phyloP scores from a whole-genome alignment of 2,888 invertebrate genomes.

The Drosophila anomalata region DNA sequence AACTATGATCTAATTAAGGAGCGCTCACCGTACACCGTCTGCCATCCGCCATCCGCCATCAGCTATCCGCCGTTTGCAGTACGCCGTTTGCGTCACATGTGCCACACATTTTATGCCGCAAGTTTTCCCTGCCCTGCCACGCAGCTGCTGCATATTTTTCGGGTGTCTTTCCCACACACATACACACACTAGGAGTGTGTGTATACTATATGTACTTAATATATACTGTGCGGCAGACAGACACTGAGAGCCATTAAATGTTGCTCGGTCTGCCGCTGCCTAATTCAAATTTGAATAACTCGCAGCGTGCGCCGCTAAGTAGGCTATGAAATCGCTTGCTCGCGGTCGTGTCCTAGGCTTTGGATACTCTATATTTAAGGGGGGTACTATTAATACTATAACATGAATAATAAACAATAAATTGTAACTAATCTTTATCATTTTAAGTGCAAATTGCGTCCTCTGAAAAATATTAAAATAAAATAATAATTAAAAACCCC shows the following conservation, averaged over 20 bases:
- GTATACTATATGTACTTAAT: background rate
- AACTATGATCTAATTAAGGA: constrained; percentile 77
- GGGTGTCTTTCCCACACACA: background rate
- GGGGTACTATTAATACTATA: background rate
- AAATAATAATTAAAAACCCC: background rate
- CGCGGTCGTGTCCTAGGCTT: constrained; percentile 14
- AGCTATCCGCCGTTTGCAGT: background rate
- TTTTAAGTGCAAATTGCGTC: too few species aligned
- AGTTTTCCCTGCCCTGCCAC: constrained; percentile 18
- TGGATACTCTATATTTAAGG: constrained; percentile 10
- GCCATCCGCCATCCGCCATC: background rate
- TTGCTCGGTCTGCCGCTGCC: constrained; percentile 27
- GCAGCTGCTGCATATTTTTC: constrained; percentile 19
- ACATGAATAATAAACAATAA: too few species aligned
- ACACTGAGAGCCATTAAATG: constrained; percentile 38
- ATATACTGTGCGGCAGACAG: constrained; percentile 5
- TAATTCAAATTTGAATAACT: constrained; percentile 76
- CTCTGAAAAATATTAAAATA: too few species aligned
- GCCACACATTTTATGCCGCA: constrained; percentile 50
- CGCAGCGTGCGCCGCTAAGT: constrained; percentile 66
- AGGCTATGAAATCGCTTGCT: constrained; percentile 61
- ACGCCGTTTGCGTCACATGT: constrained; percentile 55
- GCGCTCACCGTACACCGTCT: constrained; percentile 35
- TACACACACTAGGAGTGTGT: background rate
- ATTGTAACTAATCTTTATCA: too few species aligned